Evolutionary conservation across 2,888 invertebrate genomes (phyloP), one percentile per base, ranked within the genome.

Genomic region (Xylota sylvarum): DNA sequence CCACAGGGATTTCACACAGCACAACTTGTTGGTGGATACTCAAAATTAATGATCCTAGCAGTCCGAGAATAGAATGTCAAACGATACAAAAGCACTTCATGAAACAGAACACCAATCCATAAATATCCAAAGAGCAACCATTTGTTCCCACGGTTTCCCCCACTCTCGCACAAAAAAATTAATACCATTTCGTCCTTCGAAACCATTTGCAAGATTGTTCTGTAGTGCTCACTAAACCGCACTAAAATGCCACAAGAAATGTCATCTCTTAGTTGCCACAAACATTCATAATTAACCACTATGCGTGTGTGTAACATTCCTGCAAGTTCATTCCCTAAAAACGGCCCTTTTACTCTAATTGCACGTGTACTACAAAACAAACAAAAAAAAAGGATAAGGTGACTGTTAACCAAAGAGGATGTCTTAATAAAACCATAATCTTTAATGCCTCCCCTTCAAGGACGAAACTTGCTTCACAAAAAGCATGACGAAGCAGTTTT

Each of bases 311-410:
- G 14, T 2, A 43, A 43, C 14, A 43, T 14, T 14, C 43, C 5
- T 2, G 43, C 6, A 14, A 6, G 43, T 43, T 43, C 43, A 43
- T 43, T 14, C 4, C 14, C 14, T 32, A 9, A 5, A 32, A n/a
- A 55, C n/a, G 14, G 3, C 0, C 55, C 32, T 56, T 56, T 56
- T 32, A 56, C 32, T 56, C 14, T 56, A 56, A 56, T 56, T 56
- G 32, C 55, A 14, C 4, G 14, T n/a, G 12, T 10, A 10, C 4
- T 23, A n/a, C 5, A 5, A 4, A 9, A 4, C 4, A 50, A 50
- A 12, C 0, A 12, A 9, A 4, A 27, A 52, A 23, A 4, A 14
- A 1, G 27, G 52, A 7, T 3, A 0, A 55, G n/a, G n/a, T n/a
- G n/a, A n/a, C n/a, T n/a, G n/a, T n/a, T n/a, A n/a, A n/a, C n/a